Evolutionary conservation across 1,140 invertebrate species (phyloP), one percentile per base, ranked within the genome.

Genomic region (Hypothenemus hampei): DNA sequence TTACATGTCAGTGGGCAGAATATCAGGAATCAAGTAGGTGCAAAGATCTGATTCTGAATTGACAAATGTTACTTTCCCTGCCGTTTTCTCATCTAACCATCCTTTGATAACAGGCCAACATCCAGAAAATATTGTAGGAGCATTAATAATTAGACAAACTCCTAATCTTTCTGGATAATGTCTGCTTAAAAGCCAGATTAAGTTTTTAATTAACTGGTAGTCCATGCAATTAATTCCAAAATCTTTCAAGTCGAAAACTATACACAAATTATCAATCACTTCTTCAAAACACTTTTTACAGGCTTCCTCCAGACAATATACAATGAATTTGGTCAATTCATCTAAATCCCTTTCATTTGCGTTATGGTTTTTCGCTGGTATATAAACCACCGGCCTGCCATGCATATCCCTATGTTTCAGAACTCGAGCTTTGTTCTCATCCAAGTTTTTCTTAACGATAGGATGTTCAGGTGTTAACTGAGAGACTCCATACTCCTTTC

Each of bases 131-230:
- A 87, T 70, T 1, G 78, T 66, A 15, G 85, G 83, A 10, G 84
- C 76, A 74, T 87, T 87, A 48, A 84, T 77, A 39, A 87, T 81
- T 2, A 87, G 71, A 62, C 84, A 87, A 33, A 85, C 74, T 3
- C 85, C 85, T 33, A 88, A 74, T n/a, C 85, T 74, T 65, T 88
- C 85, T 5, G 85, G 85, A 69, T 85, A 88, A 65, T 87, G 83
- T 55, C 80, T 77, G 58, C 82, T 82, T 3, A 87, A 73, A 16
- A 87, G 69, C 84, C 84, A 86, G 36, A 88, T 87, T 15, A 88
- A 68, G 63, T 86, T 86, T 67, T 87, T 86, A 1, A 87, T 77
- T 46, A 87, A 75, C 67, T 85, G 84, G 67, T 87, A 86, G 62
- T 87, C 84, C 85, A 87, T 86, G 64, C 82, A 85, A 15, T 74